Evolutionary conservation across 2,888 invertebrate genomes (phyloP), one percentile per base, ranked within the genome.

Genomic region (Lottia scabra): DNA sequence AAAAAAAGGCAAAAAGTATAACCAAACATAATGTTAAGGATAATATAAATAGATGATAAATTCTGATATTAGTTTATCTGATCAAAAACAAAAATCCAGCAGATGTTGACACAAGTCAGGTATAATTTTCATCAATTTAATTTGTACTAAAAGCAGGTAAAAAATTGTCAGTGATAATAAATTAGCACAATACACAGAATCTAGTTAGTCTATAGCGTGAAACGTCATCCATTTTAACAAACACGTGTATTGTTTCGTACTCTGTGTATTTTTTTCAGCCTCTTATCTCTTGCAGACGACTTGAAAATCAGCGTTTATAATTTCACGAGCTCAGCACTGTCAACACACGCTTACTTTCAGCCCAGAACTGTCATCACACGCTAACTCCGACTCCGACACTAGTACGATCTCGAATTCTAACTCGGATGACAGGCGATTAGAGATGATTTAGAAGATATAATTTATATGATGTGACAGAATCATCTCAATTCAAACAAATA

Each of bases 71-170:
- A 38, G 5, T 38, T 38, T 38, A 38, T 38, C 38, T 38, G 38
- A 38, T 38, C 38, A 38, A 38, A 38, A 38, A 38, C 5, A 38
- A 38, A 38, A 38, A 30, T 30, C 38, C 10, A 38, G 38, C 56
- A 56, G 56, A 56, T 56, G 56, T 23, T 23, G 56, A 56, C 12
- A 23, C 19, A 56, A 56, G 23, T 56, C 23, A 19, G 8, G 56
- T 19, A 56, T 56, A 23, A 56, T 56, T 56, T 56, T 56, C 56
- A 56, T 56, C 56, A 56, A 56, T 56, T 56, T 23, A 56, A 56
- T 56, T 56, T 23, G 19, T 19, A 56, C 38, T 38, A 38, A 6
- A 38, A 38, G 23, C 56, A 56, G 56, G 56, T 56, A 56, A 23
- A 56, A 56, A 56, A 23, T 23, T 38, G 38, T 8, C 38, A 38